Evolutionary conservation across 2,113 vertebrate genomes (phyloP).

Genomic region (Fregata magnificens): DNA sequence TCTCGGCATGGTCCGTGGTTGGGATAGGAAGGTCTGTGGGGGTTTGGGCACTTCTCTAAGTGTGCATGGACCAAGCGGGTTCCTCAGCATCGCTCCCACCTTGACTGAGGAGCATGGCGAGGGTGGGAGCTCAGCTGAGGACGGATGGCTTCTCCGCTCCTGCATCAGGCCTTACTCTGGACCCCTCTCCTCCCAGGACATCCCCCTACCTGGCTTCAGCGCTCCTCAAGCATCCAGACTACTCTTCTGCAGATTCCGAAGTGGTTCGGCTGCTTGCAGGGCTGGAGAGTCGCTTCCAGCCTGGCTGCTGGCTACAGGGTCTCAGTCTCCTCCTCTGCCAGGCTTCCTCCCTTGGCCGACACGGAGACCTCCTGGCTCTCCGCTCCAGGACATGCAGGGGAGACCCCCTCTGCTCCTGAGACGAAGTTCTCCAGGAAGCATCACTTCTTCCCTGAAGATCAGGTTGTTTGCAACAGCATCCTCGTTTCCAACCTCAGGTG

Average conservation of each 20-base stretch:
- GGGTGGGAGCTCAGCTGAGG: not conserved
- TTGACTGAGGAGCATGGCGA: rapidly evolving
- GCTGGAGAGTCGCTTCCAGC: not conserved
- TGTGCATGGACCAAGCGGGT: rapidly evolving
- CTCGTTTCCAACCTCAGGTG: not conserved
- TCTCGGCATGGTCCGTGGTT: rapidly evolving
- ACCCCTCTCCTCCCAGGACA: not conserved
- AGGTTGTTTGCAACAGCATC: not conserved
- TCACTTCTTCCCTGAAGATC: not conserved
- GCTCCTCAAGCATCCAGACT: not conserved
- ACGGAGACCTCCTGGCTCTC: not conserved
- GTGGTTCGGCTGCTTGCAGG: not conserved
- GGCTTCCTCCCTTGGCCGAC: not conserved
- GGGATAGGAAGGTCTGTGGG: not conserved
- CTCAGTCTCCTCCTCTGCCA: not conserved
- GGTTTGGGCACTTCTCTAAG: not conserved
- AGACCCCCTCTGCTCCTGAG: not conserved
- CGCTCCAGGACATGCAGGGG: not conserved
- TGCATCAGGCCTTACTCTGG: not conserved
- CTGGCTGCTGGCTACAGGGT: not conserved
- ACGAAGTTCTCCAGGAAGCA: not conserved
- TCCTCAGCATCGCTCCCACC: not conserved
- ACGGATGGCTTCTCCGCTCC: not conserved
- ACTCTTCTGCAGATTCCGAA: not conserved
- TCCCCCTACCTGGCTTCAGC: not conserved